These are phyloP conservation scores for Lepidocolaptes lacrymiger DNA, from an alignment of 2,797 vertebrate genomes.

Conservation along the genomic window DNA sequence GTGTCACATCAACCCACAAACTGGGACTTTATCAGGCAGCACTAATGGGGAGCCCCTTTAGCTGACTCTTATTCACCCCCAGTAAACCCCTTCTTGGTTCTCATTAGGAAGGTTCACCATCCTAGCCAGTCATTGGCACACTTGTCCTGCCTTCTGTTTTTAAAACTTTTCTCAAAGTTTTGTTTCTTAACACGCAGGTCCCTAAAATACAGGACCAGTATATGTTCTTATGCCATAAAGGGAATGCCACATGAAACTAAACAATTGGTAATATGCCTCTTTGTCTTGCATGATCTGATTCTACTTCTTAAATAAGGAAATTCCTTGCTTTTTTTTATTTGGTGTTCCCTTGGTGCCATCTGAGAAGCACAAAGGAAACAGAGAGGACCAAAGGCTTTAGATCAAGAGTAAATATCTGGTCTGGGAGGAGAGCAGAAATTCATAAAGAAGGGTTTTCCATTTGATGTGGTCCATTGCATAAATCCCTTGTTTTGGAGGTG, in stretches of 20 bases:
- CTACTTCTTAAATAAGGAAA: neutral
- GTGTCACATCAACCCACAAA: neutral
- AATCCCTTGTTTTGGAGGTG: neutral
- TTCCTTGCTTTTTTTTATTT: neutral
- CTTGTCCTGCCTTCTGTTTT: neutral
- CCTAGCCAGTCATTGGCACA: neutral
- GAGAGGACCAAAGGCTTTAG: neutral
- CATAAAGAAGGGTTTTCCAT: neutral
- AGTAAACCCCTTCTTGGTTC: neutral
- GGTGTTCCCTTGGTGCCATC: neutral
- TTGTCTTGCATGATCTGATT: neutral
- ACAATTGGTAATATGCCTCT: neutral
- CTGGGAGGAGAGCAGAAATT: neutral
- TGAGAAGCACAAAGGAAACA: neutral
- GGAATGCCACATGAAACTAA: neutral
- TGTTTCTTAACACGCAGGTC: neutral
- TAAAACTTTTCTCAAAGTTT: neutral
- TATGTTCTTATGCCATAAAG: neutral
- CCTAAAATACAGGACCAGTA: neutral
- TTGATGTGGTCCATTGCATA: neutral
- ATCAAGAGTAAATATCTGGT: neutral
- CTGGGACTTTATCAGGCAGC: neutral
- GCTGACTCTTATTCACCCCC: neutral
- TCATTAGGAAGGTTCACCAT: neutral
- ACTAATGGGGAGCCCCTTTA: neutral